Percentiles rank a stretch among this genome's conserved stretches.
These are phyloP conservation scores for Ptycholaimellus sp. DNA, from an alignment of 2,888 invertebrate genomes.

Conservation along the genomic window DNA sequence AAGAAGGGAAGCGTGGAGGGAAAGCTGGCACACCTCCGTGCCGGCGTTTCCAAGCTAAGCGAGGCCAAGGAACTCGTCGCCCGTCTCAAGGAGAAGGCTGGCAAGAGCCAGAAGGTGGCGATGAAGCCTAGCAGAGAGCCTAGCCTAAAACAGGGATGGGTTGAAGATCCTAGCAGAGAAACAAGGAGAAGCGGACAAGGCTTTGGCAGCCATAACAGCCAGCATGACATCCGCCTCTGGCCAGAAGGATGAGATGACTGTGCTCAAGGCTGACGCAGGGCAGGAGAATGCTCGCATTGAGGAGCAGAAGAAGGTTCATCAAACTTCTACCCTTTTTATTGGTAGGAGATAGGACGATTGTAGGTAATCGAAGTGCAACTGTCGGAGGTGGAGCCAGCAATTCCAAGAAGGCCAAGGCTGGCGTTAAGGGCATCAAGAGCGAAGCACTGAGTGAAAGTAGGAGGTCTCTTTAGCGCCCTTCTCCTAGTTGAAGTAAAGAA, in stretches of 20 bases:
- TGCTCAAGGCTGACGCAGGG: conserved; percentile 48
- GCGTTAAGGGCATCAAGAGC: conserved; percentile 79
- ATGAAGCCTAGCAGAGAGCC: no score
- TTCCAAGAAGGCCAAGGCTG: conserved; percentile 48
- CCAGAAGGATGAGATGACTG: conserved; percentile 73
- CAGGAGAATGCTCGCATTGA: conserved; percentile 59
- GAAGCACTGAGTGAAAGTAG: conserved; percentile 84
- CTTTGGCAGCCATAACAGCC: conserved; percentile 70
- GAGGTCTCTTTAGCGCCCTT: no score
- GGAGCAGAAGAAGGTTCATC: conserved; percentile 53
- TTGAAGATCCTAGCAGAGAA: no score
- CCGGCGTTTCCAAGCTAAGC: conserved; percentile 66
- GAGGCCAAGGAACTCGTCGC: conserved; percentile 64
- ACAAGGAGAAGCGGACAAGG: conserved; percentile 65
- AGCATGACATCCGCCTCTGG: conserved; percentile 69
- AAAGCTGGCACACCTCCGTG: conserved; percentile 31
- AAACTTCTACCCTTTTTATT: no score
- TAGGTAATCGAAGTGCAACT: conserved; percentile 70
- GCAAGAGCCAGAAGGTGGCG: conserved; percentile 46
- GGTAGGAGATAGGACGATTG: no score
- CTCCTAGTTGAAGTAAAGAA: no score
- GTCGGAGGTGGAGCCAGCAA: conserved; percentile 37
- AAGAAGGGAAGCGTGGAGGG: conserved; percentile 39
- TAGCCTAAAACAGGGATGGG: no score
- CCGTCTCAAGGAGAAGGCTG: conserved; percentile 58